Percentiles rank a stretch among this genome's conserved stretches.
Conservation (phyloP, 1,140 invertebrate species). For the Macrosteles quadrilineatus region DNA sequence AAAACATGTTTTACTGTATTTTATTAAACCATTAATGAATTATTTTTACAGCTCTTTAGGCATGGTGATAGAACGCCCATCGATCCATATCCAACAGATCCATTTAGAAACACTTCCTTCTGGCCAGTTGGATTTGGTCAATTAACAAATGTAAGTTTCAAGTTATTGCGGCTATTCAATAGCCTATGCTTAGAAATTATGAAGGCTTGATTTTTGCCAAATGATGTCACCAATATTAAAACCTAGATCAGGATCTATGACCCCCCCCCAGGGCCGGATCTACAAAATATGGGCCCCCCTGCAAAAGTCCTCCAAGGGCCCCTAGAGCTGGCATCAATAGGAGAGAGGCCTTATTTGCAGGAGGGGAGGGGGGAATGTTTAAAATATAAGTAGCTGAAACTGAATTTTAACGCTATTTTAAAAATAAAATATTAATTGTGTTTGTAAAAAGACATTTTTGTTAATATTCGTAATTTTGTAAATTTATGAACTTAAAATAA, state of each 20-base stretch:
- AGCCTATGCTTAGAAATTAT: background rate
- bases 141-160: slow-evolving; percentile 75
- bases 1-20: no score
- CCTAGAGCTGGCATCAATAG: no score
- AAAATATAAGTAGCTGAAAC: no score
- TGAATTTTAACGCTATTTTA: no score
- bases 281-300: background rate
- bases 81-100: slow-evolving; percentile 74
- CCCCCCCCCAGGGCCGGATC: background rate
- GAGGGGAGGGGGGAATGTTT: no score
- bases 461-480: no score
- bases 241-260: background rate
- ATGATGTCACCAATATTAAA: background rate
- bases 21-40: no score
- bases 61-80: slow-evolving; percentile 85
- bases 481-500: no score
- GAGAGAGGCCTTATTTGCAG: no score
- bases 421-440: no score
- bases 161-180: background rate
- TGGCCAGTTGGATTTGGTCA: slow-evolving; percentile 80
- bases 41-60: slow-evolving; percentile 59
- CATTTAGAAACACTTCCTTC: slow-evolving; percentile 62
- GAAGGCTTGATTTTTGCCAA: background rate
- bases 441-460: no score
- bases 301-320: no score